Conservation (phyloP, 1,140 invertebrate genomes). For the Heliconius hermathena region DNA sequence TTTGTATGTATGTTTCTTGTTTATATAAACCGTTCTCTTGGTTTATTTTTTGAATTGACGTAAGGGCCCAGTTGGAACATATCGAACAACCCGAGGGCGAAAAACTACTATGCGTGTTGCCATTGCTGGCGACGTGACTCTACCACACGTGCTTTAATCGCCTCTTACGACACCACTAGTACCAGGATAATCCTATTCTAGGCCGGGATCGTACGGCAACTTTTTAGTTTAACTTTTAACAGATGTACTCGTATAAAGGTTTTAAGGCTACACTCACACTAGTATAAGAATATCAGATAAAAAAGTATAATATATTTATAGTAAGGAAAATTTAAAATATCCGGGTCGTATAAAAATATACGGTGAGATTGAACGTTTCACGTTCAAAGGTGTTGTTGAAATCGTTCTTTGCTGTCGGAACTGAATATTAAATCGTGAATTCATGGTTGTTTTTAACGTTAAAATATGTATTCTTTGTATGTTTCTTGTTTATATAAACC, state of each 20-base stretch:
- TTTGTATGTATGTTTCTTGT: constrained; percentile 3
- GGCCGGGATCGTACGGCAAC: too few species aligned
- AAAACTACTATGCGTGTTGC: too few species aligned
- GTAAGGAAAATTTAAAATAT: constrained; percentile 32
- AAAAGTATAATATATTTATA: constrained; percentile 7
- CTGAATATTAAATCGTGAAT: constrained; percentile 18
- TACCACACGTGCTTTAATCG: too few species aligned
- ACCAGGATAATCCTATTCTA: too few species aligned
- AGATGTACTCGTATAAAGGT: too few species aligned
- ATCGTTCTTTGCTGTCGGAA: constrained; percentile 18
- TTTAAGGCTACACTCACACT: neutral
- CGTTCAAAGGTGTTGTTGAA: constrained; percentile 29
- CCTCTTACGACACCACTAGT: too few species aligned
- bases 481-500: neutral
- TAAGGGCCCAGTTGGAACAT: neutral
- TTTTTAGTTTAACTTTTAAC: too few species aligned
- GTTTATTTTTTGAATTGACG: constrained; percentile 3
- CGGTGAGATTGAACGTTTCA: constrained; percentile 19
- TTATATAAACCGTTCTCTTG: neutral
- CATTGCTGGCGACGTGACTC: too few species aligned
- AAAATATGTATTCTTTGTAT: constrained; percentile 4
- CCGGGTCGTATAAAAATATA: constrained; percentile 30
- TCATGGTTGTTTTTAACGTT: neutral
- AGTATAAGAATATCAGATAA: neutral
- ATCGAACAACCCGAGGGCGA: neutral